These are phyloP conservation scores for Apaloderma vittatum DNA, from an alignment of 2,113 vertebrate genomes.

Conservation along the genomic window DNA sequence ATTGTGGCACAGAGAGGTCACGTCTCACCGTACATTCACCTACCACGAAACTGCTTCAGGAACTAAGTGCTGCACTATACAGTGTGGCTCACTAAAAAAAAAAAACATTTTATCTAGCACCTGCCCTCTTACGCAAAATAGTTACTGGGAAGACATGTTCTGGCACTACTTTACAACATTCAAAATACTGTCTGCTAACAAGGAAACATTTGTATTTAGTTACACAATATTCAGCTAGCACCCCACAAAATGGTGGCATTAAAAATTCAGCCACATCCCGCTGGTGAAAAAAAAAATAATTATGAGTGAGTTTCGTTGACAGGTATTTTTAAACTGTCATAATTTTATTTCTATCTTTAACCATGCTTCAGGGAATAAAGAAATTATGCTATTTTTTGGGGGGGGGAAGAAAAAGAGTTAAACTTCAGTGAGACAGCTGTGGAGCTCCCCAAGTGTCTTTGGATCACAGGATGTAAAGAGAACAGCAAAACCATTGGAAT, in stretches of 20 bases:
- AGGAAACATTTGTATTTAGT: not conserved
- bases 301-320: not conserved
- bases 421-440: not conserved
- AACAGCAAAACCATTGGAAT: not conserved
- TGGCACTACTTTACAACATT: not conserved
- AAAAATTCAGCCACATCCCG: not conserved
- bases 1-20: not conserved
- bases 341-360: not conserved
- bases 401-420: not conserved
- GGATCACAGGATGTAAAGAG: not conserved
- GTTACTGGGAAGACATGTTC: not conserved
- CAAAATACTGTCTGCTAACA: not conserved
- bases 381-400: not conserved
- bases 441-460: not conserved
- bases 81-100: not conserved
- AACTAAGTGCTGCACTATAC: not conserved
- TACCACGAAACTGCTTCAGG: not conserved
- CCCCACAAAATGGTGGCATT: not conserved
- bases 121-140: not conserved
- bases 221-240: not conserved
- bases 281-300: not conserved
- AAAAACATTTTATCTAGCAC: not conserved
- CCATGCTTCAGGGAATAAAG: not conserved
- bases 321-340: not conserved
- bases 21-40: accelerated